A percentile compares a stretch with the other conserved stretches of the same genome.
These are phyloP conservation scores for Euphonia xanthogaster DNA, from an alignment of 2,797 vertebrate species.

Conservation along the genomic window DNA sequence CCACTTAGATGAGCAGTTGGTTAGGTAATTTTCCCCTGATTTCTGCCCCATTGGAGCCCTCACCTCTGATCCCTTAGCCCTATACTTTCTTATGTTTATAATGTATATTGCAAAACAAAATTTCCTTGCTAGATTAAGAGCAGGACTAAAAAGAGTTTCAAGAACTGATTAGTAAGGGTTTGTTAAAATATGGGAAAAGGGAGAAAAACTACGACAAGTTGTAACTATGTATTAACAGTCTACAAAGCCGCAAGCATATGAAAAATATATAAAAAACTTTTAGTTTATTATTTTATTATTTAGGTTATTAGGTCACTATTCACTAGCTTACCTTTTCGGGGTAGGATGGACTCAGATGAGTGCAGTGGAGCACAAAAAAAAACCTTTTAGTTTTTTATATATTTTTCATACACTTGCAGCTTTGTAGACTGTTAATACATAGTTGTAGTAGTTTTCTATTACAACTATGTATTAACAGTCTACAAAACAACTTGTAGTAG, in stretches of 20 bases:
- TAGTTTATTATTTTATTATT: too few relatives aligned
- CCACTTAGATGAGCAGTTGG: background rate
- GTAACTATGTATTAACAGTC: background rate
- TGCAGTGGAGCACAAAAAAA: too few relatives aligned
- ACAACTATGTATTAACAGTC: too few relatives aligned
- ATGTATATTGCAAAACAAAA: background rate
- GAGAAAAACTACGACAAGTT: background rate
- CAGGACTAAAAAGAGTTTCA: background rate
- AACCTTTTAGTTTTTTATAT: too few relatives aligned
- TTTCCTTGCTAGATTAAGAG: background rate
- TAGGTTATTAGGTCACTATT: too few relatives aligned
- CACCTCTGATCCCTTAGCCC: fast-evolving
- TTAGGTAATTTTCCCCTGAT: background rate
- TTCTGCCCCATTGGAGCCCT: background rate
- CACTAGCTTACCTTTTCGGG: too few relatives aligned
- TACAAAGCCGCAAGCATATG: background rate
- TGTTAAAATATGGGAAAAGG: background rate
- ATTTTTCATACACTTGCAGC: too few relatives aligned
- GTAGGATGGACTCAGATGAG: too few relatives aligned
- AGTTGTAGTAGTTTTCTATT: too few relatives aligned
- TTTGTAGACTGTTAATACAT: too few relatives aligned
- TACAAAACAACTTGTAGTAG: too few relatives aligned
- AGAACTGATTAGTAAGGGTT: fast-evolving
- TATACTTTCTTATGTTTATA: background rate
- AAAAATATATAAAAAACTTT: background rate